A percentile compares a stretch with the other conserved stretches of the same genome.
These are phyloP conservation scores for Panorpa germanica DNA, from an alignment of 2,888 invertebrate species.

Conservation along the genomic window DNA sequence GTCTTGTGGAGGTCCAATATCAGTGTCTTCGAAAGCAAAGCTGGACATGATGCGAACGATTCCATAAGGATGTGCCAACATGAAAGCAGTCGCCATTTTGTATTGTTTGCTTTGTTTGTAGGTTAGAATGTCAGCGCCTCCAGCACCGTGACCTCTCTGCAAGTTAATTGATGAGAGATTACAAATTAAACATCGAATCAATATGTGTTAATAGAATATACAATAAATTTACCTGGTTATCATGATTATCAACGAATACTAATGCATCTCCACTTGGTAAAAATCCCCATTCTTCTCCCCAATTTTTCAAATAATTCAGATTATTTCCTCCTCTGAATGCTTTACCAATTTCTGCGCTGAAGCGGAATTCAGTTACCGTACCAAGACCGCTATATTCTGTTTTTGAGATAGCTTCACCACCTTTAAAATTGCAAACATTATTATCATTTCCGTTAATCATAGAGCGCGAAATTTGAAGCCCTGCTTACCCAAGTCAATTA, in stretches of 20 bases:
- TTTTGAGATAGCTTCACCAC: constrained; percentile 25
- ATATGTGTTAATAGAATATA: too few species aligned
- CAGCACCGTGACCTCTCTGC: constrained; percentile 50
- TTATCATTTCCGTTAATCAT: too few species aligned
- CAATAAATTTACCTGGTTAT: too few species aligned
- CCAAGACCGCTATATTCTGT: constrained; percentile 33
- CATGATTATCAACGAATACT: constrained; percentile 80
- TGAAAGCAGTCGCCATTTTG: constrained; percentile 69
- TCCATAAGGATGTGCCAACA: constrained; percentile 72
- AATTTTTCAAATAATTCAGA: constrained; percentile 41
- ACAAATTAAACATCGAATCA: too few species aligned
- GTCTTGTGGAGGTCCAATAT: constrained; percentile 52
- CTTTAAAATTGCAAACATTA: too few species aligned
- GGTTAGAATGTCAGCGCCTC: constrained; percentile 38
- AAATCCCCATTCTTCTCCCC: constrained; percentile 47
- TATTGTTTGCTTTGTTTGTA: constrained; percentile 46
- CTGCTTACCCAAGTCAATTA: constrained; percentile 58
- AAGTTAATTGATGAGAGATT: too few species aligned
- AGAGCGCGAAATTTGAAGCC: too few species aligned
- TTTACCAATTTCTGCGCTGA: constrained; percentile 25
- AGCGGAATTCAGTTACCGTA: constrained; percentile 61
- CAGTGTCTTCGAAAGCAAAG: constrained; percentile 42
- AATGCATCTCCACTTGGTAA: constrained; percentile 38
- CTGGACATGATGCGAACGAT: constrained; percentile 73
- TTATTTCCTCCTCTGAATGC: constrained; percentile 37